Evolutionary conservation across 1,140 invertebrate species (phyloP).

Genomic region (Agrilus planipennis): DNA sequence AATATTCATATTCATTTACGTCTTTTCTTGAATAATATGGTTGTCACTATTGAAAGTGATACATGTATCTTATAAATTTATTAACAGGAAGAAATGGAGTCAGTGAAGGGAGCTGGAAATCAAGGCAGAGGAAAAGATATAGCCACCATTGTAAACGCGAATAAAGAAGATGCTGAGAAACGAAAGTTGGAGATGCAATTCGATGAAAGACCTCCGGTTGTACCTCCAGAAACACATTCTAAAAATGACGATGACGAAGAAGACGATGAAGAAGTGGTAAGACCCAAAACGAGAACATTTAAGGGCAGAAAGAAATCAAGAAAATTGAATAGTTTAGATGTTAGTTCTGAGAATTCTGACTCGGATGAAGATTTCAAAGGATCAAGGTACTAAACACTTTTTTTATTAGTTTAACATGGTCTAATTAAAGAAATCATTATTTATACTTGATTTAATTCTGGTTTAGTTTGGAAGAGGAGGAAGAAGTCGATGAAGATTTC

Average conservation of each 20-base stretch:
- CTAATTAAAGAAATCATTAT: not conserved
- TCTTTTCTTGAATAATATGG: too few species aligned
- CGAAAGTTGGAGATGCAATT: constrained; percentile 12
- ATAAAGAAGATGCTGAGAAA: constrained; percentile 53
- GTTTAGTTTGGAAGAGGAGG: not conserved
- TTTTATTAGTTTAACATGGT: too few species aligned
- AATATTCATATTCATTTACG: too few species aligned
- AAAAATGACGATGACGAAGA: constrained; percentile 30
- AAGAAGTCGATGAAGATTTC: constrained; percentile 35
- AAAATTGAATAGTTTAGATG: constrained; percentile 69
- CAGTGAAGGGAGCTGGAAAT: constrained; percentile 61
- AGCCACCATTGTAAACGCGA: constrained; percentile 72
- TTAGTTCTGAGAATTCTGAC: constrained; percentile 59
- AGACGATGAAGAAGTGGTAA: constrained; percentile 34
- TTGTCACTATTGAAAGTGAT: too few species aligned
- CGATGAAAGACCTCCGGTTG: constrained; percentile 10
- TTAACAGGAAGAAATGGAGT: constrained; percentile 52
- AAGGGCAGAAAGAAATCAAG: constrained; percentile 51
- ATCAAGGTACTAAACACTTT: too few species aligned
- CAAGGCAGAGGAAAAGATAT: constrained; percentile 81
- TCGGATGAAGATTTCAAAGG: constrained; percentile 82
- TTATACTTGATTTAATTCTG: not conserved
- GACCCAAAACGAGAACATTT: constrained; percentile 27
- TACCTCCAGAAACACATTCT: constrained; percentile 24
- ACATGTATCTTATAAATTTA: constrained; percentile 1